A percentile compares a stretch with the other conserved stretches of the same genome.
Conservation (phyloP, 2,797 vertebrate species). For the Brachymystax lenok region DNA sequence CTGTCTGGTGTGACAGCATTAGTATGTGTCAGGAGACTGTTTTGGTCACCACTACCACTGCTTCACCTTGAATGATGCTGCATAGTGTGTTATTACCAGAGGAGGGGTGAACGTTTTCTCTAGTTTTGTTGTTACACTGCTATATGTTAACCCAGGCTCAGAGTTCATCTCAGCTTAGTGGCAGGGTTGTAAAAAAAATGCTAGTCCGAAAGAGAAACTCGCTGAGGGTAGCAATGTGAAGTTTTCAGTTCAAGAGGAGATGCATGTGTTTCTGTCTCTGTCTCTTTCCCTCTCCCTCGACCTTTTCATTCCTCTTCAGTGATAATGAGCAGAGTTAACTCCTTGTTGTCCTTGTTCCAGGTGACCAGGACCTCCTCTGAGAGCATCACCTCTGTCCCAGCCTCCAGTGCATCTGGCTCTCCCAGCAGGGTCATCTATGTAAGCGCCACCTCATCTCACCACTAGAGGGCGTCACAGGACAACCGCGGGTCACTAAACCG, state of each 20-base stretch:
- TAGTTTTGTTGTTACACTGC: background rate
- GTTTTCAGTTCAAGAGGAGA: too few relatives aligned
- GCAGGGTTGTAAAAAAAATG: too few relatives aligned
- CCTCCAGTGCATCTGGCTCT: slow-evolving; percentile 93
- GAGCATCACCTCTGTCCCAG: slow-evolving; percentile 93
- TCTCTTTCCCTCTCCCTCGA: background rate
- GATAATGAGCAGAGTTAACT: background rate
- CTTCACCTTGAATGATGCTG: background rate
- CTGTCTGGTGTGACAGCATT: background rate
- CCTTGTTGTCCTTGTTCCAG: slow-evolving; percentile 64
- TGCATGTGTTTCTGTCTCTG: too few relatives aligned
- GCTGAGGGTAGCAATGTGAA: too few relatives aligned
- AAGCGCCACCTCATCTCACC: slow-evolving; percentile 59
- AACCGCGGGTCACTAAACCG: background rate
- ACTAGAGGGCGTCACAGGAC: slow-evolving; percentile 23
- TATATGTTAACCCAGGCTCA: background rate
- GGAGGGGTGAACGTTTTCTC: too few relatives aligned
- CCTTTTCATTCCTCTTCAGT: background rate
- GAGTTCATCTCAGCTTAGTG: background rate
- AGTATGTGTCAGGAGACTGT: background rate
- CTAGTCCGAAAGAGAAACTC: too few relatives aligned
- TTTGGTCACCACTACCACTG: background rate
- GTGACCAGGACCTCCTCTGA: slow-evolving; percentile 94
- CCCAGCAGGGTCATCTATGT: slow-evolving; percentile 97
- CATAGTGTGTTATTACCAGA: background rate